Percentiles rank a stretch among this genome's conserved stretches.
phyloP scores from a whole-genome alignment of 2,113 vertebrate genomes.

The Dicentrarchus labrax region DNA sequence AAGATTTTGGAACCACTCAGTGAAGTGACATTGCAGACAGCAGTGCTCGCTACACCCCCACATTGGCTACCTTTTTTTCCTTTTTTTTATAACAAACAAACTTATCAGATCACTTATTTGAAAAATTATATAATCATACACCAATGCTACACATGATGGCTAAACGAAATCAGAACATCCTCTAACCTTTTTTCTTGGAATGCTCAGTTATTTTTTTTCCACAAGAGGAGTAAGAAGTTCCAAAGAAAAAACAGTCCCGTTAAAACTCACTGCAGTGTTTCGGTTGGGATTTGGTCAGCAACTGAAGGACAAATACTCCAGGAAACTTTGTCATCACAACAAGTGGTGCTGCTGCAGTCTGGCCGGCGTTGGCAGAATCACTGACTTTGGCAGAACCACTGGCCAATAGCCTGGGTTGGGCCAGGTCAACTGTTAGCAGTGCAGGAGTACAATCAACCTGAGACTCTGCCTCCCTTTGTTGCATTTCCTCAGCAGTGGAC shows the following conservation, averaged over 20 bases:
- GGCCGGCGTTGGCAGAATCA: not conserved
- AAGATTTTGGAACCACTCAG: no score
- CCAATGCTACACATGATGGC: constrained; percentile 19
- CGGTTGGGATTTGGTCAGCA: not conserved
- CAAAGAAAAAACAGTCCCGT: not conserved
- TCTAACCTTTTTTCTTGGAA: not conserved
- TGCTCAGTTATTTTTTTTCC: not conserved
- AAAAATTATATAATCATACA: constrained; percentile 17
- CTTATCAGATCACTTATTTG: not conserved
- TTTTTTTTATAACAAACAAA: not conserved
- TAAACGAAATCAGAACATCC: not conserved
- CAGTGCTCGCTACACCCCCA: not conserved
- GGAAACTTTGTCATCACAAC: not conserved
- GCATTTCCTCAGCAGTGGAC: constrained; percentile 9
- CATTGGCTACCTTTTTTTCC: not conserved
- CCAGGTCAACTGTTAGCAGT: constrained; percentile 10
- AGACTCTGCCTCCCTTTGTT: constrained; percentile 23
- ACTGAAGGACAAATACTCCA: constrained; percentile 3
- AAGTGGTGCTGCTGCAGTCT: not conserved
- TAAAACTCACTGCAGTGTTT: constrained; percentile 5
- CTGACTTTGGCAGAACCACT: not conserved
- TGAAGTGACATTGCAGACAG: not conserved
- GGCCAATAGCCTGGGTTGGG: not conserved
- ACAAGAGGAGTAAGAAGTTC: not conserved
- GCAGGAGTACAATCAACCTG: constrained; percentile 33